A percentile compares a stretch with the other conserved stretches of the same genome.
Evolutionary conservation across 2,797 vertebrate genomes (phyloP).

Genomic region (Macrochelys suwanniensis): DNA sequence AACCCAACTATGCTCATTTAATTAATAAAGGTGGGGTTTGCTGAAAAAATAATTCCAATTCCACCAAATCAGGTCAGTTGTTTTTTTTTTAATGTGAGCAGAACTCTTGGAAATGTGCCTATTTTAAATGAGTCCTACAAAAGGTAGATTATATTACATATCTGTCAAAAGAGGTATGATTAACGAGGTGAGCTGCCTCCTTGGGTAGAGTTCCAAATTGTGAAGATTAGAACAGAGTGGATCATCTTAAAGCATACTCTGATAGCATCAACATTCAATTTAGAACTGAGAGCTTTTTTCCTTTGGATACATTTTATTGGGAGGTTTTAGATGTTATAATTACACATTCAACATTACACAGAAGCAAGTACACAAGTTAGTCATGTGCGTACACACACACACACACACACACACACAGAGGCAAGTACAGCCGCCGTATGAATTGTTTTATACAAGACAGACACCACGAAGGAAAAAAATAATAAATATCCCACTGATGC

Average conservation of each 20-base stretch:
- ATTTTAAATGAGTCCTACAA: constrained; percentile 17
- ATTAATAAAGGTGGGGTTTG: constrained; percentile 51
- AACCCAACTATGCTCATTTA: background rate
- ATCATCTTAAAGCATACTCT: background rate
- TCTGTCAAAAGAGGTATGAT: constrained; percentile 2
- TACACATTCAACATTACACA: background rate
- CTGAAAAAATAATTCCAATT: constrained; percentile 70
- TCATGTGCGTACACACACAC: background rate
- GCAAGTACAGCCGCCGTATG: background rate
- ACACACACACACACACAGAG: background rate
- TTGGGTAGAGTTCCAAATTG: background rate
- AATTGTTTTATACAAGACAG: background rate
- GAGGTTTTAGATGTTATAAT: background rate
- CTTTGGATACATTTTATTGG: background rate
- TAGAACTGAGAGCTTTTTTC: background rate
- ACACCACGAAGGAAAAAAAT: too few relatives aligned
- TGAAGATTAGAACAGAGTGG: background rate
- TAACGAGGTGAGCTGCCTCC: background rate
- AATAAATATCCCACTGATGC: background rate
- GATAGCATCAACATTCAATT: background rate
- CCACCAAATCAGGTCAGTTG: constrained; percentile 57
- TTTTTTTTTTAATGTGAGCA: constrained; percentile 21
- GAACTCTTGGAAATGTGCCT: background rate
- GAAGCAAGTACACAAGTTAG: background rate
- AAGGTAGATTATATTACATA: background rate